Base-by-base conservation (phyloP, 2,888 invertebrate genomes). In the Trissolcus brochymenae region DNA sequence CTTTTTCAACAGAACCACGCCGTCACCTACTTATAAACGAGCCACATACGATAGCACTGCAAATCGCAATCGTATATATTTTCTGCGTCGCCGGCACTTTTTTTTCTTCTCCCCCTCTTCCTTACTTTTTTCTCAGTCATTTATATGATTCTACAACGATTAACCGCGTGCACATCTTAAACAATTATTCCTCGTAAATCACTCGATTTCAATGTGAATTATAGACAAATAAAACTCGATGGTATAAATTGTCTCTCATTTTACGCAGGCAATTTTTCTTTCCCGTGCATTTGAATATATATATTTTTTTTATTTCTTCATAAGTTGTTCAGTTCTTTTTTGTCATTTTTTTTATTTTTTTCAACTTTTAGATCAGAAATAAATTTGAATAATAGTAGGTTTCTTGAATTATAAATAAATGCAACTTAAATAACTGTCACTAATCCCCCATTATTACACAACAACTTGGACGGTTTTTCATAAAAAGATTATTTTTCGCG, bases 1-100 rank as follows among this genome's bases (percentile, higher is more conserved):
- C 79, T 76, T 73, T 64, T 76, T 67, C 55, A 53, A 75, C 74
- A 73, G 73, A 70, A 35, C 29, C 35, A 35, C 35, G 35, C 78
- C 65, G 66, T 73, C 76, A 74, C 79, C 76, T 73, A 76, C 76
- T 78, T 78, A 78, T 70, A 66, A 66, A 62, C 70, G 65, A 70
- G 60, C 55, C 59, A 51, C 35, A 35, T 35, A 35, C 35, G 35
- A 35, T 35, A 35, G 35, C 35, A 11, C 35, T 35, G 35, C 35
- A 35, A 35, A 35, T 35, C 35, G 35, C 35, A 35, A 50, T 55
- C 54, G 66, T 66, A 61, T 74, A 55, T 71, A 67, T 67, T 75
- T 78, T 75, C 74, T 66, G 59, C 71, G 71, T 74, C 78, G 70
- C 70, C 74, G 78, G 78, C 78, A 78, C 35, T 56, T 56, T 75